Evolutionary conservation across 1,140 invertebrate genomes (phyloP).

Genomic region (Spodoptera litura): DNA sequence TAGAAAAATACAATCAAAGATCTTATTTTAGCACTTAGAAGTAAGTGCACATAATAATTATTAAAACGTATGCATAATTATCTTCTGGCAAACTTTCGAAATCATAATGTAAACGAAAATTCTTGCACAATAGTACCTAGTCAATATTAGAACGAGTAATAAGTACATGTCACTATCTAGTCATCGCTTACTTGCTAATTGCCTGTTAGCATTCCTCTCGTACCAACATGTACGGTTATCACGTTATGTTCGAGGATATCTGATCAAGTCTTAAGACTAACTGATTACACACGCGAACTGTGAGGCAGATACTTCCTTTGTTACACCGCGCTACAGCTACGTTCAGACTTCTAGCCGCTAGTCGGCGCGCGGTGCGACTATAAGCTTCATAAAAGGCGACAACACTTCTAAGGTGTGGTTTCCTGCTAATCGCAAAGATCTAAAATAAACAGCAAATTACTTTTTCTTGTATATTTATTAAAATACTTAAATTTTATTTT

Average conservation of each 20-base stretch:
- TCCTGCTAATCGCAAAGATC: conserved; percentile 5
- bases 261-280: conserved; percentile 38
- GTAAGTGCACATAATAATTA: background rate
- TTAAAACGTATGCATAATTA: background rate
- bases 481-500: background rate
- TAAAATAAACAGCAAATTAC: conserved; percentile 18
- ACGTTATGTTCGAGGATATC: conserved; percentile 28
- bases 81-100: conserved; percentile 8
- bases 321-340: conserved; percentile 25
- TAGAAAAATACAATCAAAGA: background rate
- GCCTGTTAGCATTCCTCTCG: conserved; percentile 37
- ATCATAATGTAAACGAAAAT: conserved; percentile 27
- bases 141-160: conserved; percentile 5
- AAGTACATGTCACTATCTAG: conserved; percentile 4
- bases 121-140: conserved; percentile 5
- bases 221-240: conserved; percentile 42
- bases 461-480: conserved; percentile 8
- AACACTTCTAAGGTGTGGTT: conserved; percentile 25
- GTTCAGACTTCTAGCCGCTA: background rate
- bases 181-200: conserved; percentile 43
- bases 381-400: conserved; percentile 2
- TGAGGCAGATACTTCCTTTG: conserved; percentile 30
- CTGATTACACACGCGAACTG: conserved; percentile 38
- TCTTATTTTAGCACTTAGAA: background rate
- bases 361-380: background rate